These are phyloP conservation scores for Drosophila miranda DNA, from an alignment of 1,140 invertebrate species.

Conservation along the genomic window DNA sequence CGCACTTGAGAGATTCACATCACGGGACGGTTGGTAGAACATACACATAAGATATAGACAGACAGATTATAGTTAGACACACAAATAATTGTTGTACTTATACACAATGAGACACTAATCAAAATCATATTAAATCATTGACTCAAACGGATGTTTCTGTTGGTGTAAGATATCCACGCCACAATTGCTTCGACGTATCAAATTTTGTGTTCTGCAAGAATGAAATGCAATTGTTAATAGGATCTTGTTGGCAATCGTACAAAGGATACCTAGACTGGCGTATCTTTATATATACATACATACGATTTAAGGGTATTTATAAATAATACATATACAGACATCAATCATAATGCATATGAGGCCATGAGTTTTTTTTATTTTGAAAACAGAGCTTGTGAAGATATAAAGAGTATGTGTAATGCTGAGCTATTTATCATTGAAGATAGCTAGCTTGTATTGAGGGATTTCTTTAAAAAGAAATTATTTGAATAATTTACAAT, in stretches of 20 bases:
- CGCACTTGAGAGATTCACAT: slow-evolving; percentile 33
- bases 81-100: slow-evolving; percentile 37
- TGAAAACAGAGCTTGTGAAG: slow-evolving; percentile 25
- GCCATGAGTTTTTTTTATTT: slow-evolving; percentile 18
- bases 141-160: slow-evolving; percentile 81
- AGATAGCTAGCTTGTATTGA: neutral
- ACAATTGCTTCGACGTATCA: slow-evolving; percentile 80
- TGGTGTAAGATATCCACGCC: slow-evolving; percentile 78
- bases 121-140: slow-evolving; percentile 61
- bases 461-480: neutral
- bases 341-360: slow-evolving; percentile 48
- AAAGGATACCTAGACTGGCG: neutral
- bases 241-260: neutral
- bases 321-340: slow-evolving; percentile 32
- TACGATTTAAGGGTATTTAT: slow-evolving; percentile 20
- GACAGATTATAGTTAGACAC: slow-evolving; percentile 25
- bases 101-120: slow-evolving; percentile 41
- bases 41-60: slow-evolving; percentile 36
- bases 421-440: neutral
- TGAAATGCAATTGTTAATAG: slow-evolving; percentile 42
- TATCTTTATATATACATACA: slow-evolving; percentile 28
- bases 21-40: slow-evolving; percentile 40
- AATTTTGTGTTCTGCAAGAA: slow-evolving; percentile 75
- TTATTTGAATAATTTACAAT: too few species aligned
- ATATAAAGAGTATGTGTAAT: neutral